phyloP scores from a whole-genome alignment of 1,140 invertebrate species.

The Macrocentrus cingulum region DNA sequence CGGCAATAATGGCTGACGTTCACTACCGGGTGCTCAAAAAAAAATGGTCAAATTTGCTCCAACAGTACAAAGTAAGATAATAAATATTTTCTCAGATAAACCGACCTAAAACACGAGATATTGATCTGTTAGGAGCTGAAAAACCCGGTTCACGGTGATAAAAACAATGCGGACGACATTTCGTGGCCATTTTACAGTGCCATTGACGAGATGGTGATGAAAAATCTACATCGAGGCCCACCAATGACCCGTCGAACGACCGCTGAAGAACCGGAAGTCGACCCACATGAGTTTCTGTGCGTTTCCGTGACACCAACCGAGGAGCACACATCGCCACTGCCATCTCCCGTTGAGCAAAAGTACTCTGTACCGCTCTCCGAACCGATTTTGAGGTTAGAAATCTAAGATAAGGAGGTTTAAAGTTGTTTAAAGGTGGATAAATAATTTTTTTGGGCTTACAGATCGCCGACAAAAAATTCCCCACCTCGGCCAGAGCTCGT shows the following conservation, averaged over 20 bases:
- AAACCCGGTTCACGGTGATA: conserved; percentile 46
- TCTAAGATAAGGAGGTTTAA: no score
- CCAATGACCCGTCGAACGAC: conserved; percentile 32
- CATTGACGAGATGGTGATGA: conserved; percentile 43
- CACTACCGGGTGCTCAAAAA: conserved; percentile 45
- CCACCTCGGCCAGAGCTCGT: background rate
- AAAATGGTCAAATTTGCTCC: conserved; percentile 46
- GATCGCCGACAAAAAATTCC: background rate
- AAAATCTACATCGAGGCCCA: conserved; percentile 25
- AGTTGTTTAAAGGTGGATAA: no score
- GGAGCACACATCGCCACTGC: conserved; percentile 12
- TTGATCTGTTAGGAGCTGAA: conserved; percentile 39
- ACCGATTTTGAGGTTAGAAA: background rate
- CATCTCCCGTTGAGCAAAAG: conserved; percentile 10
- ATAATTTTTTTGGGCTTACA: background rate
- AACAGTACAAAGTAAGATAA: conserved; percentile 41
- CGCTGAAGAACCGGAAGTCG: conserved; percentile 32
- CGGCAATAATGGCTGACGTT: conserved; percentile 43
- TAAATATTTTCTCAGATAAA: background rate
- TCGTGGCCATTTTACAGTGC: conserved; percentile 49
- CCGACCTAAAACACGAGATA: background rate
- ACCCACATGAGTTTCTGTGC: conserved; percentile 45
- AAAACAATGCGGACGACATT: conserved; percentile 47
- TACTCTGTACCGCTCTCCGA: background rate
- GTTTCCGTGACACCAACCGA: conserved; percentile 37